Percentiles rank a stretch among this genome's conserved stretches.
Conservation (phyloP, 1,140 invertebrate genomes). For the Steinernema khuongi region DNA sequence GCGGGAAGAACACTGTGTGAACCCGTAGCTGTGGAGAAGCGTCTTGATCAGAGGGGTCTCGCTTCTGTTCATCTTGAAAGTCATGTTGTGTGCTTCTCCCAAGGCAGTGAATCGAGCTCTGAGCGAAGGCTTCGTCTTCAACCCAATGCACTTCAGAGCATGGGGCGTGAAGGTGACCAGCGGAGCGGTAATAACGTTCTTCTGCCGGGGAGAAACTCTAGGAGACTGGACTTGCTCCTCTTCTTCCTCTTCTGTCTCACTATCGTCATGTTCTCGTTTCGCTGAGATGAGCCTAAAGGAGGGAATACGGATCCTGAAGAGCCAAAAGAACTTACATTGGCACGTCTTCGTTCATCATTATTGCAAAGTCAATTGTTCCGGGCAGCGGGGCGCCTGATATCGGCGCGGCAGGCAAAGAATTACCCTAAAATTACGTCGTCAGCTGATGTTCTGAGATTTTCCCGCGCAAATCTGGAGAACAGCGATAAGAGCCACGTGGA, state of each 20-base stretch:
- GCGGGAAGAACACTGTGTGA: conserved; percentile 23
- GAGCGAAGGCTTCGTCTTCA: neutral
- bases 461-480: neutral
- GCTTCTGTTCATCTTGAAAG: conserved; percentile 24
- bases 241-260: neutral
- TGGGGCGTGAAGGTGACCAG: neutral
- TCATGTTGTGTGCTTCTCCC: conserved; percentile 22
- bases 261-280: neutral
- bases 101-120: neutral
- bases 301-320: neutral
- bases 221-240: neutral
- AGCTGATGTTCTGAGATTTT: neutral
- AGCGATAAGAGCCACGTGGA: neutral
- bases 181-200: neutral
- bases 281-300: neutral
- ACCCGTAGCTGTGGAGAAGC: conserved; percentile 26
- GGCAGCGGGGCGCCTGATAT: neutral
- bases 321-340: neutral
- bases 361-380: neutral
- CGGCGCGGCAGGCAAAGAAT: neutral
- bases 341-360: neutral
- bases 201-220: neutral
- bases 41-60: conserved; percentile 32
- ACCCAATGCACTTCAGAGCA: neutral
- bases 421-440: conserved; percentile 4